Conservation (phyloP, 2,113 vertebrate species). For the Vireo altiloquus region DNA sequence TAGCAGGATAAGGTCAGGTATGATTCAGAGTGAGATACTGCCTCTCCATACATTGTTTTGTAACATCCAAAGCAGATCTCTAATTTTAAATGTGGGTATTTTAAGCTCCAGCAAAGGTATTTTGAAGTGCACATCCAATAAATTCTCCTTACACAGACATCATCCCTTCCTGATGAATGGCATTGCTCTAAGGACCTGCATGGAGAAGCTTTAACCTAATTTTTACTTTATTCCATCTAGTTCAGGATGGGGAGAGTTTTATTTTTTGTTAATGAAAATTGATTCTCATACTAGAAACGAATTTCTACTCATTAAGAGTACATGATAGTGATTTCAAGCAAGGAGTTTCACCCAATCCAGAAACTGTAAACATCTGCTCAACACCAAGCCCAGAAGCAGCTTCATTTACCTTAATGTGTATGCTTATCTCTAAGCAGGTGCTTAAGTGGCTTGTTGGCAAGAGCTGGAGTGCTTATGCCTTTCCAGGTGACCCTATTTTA, state of each 20-base stretch:
- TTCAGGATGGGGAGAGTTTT: background rate
- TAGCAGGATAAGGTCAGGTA: background rate
- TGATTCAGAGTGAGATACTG: background rate
- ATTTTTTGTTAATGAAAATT: background rate
- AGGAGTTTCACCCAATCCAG: background rate
- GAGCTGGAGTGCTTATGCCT: background rate
- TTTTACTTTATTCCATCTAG: background rate
- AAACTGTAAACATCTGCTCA: background rate
- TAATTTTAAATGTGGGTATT: background rate
- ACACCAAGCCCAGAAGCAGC: background rate
- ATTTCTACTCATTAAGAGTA: background rate
- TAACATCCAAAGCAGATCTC: background rate
- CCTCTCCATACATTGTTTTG: background rate
- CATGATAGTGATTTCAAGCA: background rate
- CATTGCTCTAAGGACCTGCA: background rate
- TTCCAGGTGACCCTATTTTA: slow-evolving; percentile 22
- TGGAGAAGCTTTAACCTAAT: background rate
- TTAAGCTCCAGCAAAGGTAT: background rate
- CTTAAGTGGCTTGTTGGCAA: slow-evolving; percentile 49
- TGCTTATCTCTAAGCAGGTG: slow-evolving; percentile 13
- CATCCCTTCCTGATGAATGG: background rate
- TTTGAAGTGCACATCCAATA: background rate
- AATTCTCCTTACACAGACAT: background rate
- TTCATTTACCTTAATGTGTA: background rate
- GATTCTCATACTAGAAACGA: background rate